Base-by-base conservation (phyloP, 2,888 invertebrate genomes). In the Agrilus biguttatus region DNA sequence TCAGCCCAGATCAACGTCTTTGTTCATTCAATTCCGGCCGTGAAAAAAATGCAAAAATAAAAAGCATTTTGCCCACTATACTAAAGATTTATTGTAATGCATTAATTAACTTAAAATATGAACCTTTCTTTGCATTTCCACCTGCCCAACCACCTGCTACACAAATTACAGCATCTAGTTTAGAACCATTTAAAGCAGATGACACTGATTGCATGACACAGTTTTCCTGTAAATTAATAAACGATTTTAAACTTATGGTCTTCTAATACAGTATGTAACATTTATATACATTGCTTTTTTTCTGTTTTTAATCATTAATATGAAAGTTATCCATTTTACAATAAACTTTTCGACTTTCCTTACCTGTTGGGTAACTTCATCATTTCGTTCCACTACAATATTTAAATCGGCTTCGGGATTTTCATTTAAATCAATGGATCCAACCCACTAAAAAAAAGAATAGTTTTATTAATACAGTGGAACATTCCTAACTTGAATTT, bases 71-170 rank as follows among this genome's bases (percentile, higher is more conserved):
- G 17, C 17, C 17, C 17, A 4, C 17, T 17, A 17, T 4, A 3
- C 17, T 17, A 17, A 17, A 17, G 17, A 2, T 17, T 17, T 17
- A 4, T 17, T 17, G 17, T 41, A 36, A 17, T 17, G 1, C 4
- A 6, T 1, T 21, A 21, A 21, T 28, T 28, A 28, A 10, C 28
- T 10, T 28, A 13, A 33, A 37, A 41, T 32, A 14, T 28, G 42
- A 47, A 58, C 56, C 58, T 69, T 87, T 83, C 42, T 77, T 74
- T 10, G 91, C 86, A 72, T 91, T 95, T 21, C 96, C 97, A 40
- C 96, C 89, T 36, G 93, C 92, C 96, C 96, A 97, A 40, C 97
- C 97, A 38, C 97, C 97, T 47, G 98, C 98, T 14, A 99, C 97
- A 68, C 97, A 97, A 55, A 98, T 83, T 37, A 98, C 79, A 28